phyloP scores from a whole-genome alignment of 2,113 vertebrate species.

The Gopherus evgoodei region DNA sequence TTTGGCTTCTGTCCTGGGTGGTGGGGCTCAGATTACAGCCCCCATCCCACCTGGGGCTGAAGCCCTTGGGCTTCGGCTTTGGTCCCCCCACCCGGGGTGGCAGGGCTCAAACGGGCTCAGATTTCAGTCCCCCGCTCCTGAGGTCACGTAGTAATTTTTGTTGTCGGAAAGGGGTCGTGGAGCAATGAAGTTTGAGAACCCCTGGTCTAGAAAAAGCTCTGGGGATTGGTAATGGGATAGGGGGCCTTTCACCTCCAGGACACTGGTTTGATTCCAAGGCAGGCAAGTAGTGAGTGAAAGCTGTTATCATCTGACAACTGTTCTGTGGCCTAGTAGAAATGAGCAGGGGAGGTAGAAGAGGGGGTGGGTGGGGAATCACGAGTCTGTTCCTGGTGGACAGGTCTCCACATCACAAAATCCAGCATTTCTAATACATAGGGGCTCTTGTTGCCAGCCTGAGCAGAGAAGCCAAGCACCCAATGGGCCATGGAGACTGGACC shows the following conservation, averaged over 20 bases:
- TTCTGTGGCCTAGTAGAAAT: background rate
- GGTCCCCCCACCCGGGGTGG: no score
- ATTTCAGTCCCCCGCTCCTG: no score
- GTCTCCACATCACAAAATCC: background rate
- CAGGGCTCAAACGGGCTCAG: no score
- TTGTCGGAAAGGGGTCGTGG: no score
- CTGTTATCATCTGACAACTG: slow-evolving; percentile 27
- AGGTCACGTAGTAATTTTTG: no score
- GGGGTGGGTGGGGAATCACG: background rate
- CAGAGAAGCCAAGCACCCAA: background rate
- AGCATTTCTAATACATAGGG: background rate
- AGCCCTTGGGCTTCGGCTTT: no score
- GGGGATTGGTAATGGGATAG: background rate
- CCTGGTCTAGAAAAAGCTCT: background rate
- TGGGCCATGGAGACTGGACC: background rate
- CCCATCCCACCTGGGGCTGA: no score
- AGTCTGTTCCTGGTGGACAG: background rate
- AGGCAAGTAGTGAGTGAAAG: slow-evolving; percentile 1
- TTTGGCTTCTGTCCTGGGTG: no score
- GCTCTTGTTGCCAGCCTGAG: background rate
- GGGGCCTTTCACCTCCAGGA: slow-evolving; percentile 5
- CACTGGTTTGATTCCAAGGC: slow-evolving; percentile 2
- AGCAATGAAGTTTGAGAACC: no score
- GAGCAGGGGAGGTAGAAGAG: rapidly evolving
- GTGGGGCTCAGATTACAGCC: no score